Base-by-base conservation (phyloP, 2,888 invertebrate species). In the Notodonta dromedarius region DNA sequence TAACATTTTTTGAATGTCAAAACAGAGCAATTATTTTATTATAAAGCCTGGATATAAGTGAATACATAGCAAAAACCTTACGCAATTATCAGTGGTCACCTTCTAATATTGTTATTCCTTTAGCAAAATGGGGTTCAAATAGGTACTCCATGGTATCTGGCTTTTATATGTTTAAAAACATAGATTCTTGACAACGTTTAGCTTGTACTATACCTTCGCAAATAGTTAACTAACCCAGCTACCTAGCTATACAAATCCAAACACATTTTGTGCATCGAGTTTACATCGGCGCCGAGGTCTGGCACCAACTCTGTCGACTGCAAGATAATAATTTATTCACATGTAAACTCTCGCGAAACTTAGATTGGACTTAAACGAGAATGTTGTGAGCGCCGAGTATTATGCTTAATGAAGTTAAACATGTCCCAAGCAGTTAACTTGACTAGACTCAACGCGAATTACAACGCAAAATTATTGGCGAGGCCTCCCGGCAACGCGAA, bases 321-420 rank as follows among this genome's bases (percentile, higher is more conserved):
- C 84, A 78, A 86, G 87, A 91, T 91, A 87, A 89, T 91, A 92
- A 93, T 93, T 93, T 93, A 93, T 93, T 93, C 90, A 93, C 89
- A 88, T 87, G 88, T 87, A 90, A 91, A 91, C 87, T 89, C 84
- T 78, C 83, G 78, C 86, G 78, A 83, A 92, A 92, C 92, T 93
- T 93, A 93, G 91, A 93, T 93, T 93, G 91, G 90, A 91, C 91
- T 93, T 93, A 92, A 93, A 91, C 89, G 91, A 92, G 91, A 89
- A 91, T 87, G 89, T 88, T 87, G 88, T 84, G 84, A 88, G 83
- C 88, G 81, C 71, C 71, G 77, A 80, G 87, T 90, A 91, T 91
- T 90, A 91, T 90, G 88, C 87, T 88, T 91, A 92, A 93, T 92
- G 91, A 91, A 92, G 89, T 93, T 92, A 91, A 91, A 92, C 90